These are phyloP conservation scores for Calyptomena viridis DNA, from an alignment of 2,113 vertebrate species.

Conservation along the genomic window DNA sequence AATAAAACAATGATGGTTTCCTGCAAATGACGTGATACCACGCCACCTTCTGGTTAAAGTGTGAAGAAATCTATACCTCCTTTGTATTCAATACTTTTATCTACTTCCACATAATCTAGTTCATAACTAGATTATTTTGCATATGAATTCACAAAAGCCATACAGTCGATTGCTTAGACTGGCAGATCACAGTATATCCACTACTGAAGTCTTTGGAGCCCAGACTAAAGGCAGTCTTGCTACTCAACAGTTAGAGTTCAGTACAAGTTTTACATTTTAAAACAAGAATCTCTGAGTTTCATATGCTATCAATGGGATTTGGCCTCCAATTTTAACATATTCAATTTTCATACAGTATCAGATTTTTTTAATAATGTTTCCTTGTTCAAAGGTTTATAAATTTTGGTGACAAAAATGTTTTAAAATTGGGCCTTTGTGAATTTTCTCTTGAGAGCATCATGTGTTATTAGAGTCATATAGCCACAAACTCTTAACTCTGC, in stretches of 20 bases:
- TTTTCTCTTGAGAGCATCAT: not conserved
- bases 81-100: not conserved
- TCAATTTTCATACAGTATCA: not conserved
- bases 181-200: not conserved
- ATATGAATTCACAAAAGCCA: not conserved
- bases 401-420: not conserved
- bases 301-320: not conserved
- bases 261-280: not conserved
- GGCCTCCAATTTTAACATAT: not conserved
- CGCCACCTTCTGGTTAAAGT: conserved; percentile 74
- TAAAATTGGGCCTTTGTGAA: not conserved
- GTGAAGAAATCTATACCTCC: not conserved
- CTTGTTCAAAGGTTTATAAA: not conserved
- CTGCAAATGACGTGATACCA: conserved; percentile 57
- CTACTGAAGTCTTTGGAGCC: not conserved
- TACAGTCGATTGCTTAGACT: not conserved
- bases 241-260: not conserved
- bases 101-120: not conserved
- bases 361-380: not conserved
- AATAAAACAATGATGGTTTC: not conserved
- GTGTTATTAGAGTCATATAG: not conserved
- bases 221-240: not conserved
- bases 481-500: not conserved
- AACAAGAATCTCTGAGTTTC: not conserved
- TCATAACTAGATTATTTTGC: not conserved